phyloP scores from a whole-genome alignment of 2,888 invertebrate genomes.

The Lasioglossum oenotherae region DNA sequence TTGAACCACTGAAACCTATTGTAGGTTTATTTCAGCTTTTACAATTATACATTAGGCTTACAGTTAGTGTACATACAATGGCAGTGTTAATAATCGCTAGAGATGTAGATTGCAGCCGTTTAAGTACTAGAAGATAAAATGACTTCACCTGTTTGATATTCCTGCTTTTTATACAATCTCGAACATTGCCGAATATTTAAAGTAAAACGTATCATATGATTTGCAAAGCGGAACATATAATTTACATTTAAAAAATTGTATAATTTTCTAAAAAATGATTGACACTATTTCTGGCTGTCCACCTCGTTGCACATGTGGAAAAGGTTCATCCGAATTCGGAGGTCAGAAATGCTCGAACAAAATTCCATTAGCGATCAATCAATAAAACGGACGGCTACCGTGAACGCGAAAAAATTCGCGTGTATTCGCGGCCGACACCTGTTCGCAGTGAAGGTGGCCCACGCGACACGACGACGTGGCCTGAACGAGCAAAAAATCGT shows the following conservation, averaged over 20 bases:
- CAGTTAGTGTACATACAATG: no score
- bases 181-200: no score
- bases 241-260: neutral
- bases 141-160: neutral
- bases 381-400: slow-evolving; percentile 1
- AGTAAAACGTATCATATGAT: neutral
- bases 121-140: no score
- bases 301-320: neutral
- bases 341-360: neutral
- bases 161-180: no score
- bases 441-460: neutral
- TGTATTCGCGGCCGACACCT: slow-evolving; percentile 27
- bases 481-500: slow-evolving; percentile 29
- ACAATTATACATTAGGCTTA: no score
- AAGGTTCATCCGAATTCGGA: neutral
- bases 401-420: neutral
- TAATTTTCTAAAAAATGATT: neutral
- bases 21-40: no score
- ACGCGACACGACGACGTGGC: slow-evolving; percentile 1
- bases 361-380: slow-evolving; percentile 19
- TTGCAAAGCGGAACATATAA: neutral
- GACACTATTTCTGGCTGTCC: neutral
- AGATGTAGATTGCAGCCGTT: no score
- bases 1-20: no score
- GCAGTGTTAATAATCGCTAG: no score